Evolutionary conservation across 2,113 vertebrate genomes (phyloP), one percentile per base, ranked within the genome.

Genomic region (Leptodactylus fuscus): DNA sequence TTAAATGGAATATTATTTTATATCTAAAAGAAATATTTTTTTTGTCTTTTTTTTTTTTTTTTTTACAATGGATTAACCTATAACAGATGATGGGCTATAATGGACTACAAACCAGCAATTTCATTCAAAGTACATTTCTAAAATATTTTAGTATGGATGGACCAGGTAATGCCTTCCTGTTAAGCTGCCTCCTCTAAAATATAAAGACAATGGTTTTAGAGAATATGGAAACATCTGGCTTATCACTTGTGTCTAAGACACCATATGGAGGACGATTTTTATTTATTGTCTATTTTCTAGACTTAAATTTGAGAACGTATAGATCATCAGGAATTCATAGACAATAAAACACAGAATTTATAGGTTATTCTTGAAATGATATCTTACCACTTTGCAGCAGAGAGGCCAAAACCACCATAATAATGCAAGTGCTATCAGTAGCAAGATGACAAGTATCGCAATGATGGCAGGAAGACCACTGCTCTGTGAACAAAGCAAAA

Each of bases 401-500:
- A 99, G 96, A 24, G 98, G 98, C 94, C 94, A 99, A 92, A 97
- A 98, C 98, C 98, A 99, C 98, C 98, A 99, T 88, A 98, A 93
- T 76, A 98, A 91, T 24, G 88, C 95, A 0, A 97, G 83, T 0
- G 91, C 96, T 58, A 91, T 8, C 0, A 99, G 89, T 3, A 94
- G 24, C 8, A 99, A 13, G 38, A 98, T 91, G 78, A 97, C 94
- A 34, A 99, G 93, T 81, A 99, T 90, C 10, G 95, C 94, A 3
- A 99, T 95, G 3, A 89, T 41, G 1, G 96, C 94, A 22, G 87
- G 92, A 0, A 88, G 81, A 0, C 98, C 97, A 0, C 91, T 92
- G 0, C 97, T 95, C 98, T 99, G 81, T 0, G 0, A 82, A 81
- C 13, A 67, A 49, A 85, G 10, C 18, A 82, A 70, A 49, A 81